Base-by-base conservation (phyloP, 1,140 invertebrate species). In the Pachyrhynchus sulphureomaculatus region DNA sequence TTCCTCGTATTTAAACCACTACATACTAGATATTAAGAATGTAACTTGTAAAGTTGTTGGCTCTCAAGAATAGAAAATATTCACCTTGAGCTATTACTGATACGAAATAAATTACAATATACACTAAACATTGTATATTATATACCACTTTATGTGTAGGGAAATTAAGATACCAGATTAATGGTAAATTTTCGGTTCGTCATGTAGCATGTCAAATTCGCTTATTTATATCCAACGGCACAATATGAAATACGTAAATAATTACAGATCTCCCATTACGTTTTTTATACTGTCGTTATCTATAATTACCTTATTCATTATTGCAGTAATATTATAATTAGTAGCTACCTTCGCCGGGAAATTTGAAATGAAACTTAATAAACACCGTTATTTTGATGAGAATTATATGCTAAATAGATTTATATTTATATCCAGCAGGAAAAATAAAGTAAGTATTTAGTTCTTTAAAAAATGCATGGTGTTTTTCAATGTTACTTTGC, bases 251-350 rank as follows among this genome's bases (percentile, higher is more conserved):
- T 39, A 39, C 8, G 36, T 39, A 39, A 39, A 39, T 39, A 39
- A 29, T 29, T 29, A 29, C 26, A 9, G 26, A 29, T 29, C 12
- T 29, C 5, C 26, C 26, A 29, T 29, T 29, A 39, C 36, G 36
- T 39, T 39, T 52, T 49, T 52, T 52, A 13, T 39, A 8, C 15
- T n/a, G 29, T 17, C 47, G 13, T 37, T 15, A 12, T 52, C 49
- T 52, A 39, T 52, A 52, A 52, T 52, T 52, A 52, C 34, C 15
- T 37, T 21, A 13, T 6, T 36, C 34, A 39, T 52, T 37, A 37
- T 52, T 52, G 49, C 32, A 17, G 34, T 52, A 39, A 52, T 52
- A 52, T 52, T 52, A 21, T 52, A 39, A 52, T 52, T 52, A 52
- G 34, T 24, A 26, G 34, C 34, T 39, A 52, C 49, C 49, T 52